Conservation (phyloP, 2,797 vertebrate species). For the Loriculus beryllinus region DNA sequence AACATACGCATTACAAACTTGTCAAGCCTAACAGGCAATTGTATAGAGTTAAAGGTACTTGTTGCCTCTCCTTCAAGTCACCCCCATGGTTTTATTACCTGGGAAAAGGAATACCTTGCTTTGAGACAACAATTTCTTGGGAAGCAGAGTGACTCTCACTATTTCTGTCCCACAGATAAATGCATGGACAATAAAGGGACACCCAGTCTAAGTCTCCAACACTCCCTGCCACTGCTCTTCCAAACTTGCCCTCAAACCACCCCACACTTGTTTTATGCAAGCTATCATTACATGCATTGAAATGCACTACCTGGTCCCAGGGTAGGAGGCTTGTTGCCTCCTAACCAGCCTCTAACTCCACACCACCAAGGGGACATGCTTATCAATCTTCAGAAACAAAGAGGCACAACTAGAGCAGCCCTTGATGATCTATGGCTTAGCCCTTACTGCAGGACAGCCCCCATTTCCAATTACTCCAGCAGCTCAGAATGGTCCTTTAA, state of each 20-base stretch:
- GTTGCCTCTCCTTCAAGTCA: neutral
- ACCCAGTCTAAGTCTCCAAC: no score
- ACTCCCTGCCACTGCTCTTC: neutral
- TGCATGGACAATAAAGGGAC: accelerated
- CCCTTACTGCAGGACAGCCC: neutral
- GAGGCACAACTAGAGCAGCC: neutral
- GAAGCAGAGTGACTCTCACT: neutral
- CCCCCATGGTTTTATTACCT: neutral
- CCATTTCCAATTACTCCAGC: neutral
- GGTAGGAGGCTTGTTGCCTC: neutral
- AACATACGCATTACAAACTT: neutral
- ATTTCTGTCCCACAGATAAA: neutral
- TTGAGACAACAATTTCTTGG: neutral
- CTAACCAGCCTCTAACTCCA: neutral
- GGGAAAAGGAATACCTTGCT: neutral
- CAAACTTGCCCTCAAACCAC: neutral
- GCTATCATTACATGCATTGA: accelerated
- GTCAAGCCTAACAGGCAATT: neutral
- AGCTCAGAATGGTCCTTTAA: accelerated
- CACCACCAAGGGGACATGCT: accelerated
- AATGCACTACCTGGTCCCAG: accelerated
- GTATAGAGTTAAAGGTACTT: neutral
- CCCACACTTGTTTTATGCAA: neutral
- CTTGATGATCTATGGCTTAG: neutral
- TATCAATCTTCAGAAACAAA: accelerated